phyloP scores from a whole-genome alignment of 2,888 invertebrate genomes.

The Diloba caeruleocephala region DNA sequence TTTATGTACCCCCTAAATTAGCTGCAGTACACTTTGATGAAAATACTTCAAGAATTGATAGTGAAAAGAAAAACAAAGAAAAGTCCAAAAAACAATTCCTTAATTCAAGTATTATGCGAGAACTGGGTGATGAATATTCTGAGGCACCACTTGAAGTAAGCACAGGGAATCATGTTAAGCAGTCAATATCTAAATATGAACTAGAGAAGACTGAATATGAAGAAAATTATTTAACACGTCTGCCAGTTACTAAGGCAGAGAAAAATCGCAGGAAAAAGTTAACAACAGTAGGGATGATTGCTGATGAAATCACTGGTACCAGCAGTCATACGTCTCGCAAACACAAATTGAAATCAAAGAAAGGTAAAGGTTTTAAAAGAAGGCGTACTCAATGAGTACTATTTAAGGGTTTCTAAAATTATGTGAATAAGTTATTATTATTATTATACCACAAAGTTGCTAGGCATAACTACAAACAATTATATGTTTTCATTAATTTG shows the following conservation, averaged over 20 bases:
- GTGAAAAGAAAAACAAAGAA: constrained; percentile 93
- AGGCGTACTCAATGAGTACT: constrained; percentile 79
- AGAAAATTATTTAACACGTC: constrained; percentile 96
- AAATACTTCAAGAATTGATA: constrained; percentile 92
- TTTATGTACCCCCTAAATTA: constrained; percentile 98
- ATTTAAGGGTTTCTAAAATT: constrained; percentile 10
- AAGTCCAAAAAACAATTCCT: constrained; percentile 94
- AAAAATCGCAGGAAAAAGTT: constrained; percentile 93
- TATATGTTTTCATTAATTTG: constrained; percentile 17
- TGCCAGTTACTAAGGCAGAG: constrained; percentile 96
- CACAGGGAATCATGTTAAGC: constrained; percentile 92
- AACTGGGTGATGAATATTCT: constrained; percentile 97
- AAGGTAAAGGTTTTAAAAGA: constrained; percentile 87
- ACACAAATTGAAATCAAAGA: constrained; percentile 85
- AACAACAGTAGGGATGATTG: constrained; percentile 93
- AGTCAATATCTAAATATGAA: constrained; percentile 92
- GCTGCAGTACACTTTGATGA: constrained; percentile 97
- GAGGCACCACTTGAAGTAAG: constrained; percentile 97
- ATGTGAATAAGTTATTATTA: constrained; percentile 1
- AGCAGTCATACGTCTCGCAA: constrained; percentile 77
- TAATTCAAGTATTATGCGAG: constrained; percentile 96
- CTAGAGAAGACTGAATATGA: constrained; percentile 96
- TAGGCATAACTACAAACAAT: constrained; percentile 15
- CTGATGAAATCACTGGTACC: constrained; percentile 93
- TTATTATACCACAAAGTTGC: constrained; percentile 17